phyloP scores from a whole-genome alignment of 2,113 vertebrate genomes.

The Gasterosteus nipponicus region DNA sequence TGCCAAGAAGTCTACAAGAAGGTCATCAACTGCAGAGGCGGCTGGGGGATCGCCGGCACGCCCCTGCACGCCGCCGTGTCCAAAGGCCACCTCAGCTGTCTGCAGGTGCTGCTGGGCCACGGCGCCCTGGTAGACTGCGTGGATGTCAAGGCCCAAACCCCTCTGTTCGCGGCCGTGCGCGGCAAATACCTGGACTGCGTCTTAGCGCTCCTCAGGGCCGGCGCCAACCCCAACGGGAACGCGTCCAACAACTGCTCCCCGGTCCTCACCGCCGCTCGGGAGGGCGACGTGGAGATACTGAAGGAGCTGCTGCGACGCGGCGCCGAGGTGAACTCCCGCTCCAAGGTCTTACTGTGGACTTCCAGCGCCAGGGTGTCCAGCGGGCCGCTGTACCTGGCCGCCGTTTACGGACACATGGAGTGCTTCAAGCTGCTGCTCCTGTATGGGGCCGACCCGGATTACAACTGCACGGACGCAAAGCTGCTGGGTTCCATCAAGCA shows the following conservation, averaged over 20 bases:
- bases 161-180: slow-evolving; percentile 81
- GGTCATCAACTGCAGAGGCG: slow-evolving; percentile 88
- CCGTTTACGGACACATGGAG: slow-evolving; percentile 89
- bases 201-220: slow-evolving; percentile 76
- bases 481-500: slow-evolving; percentile 76
- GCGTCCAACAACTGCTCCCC: slow-evolving; percentile 91
- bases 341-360: slow-evolving; percentile 87
- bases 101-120: slow-evolving; percentile 87
- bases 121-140: slow-evolving; percentile 82
- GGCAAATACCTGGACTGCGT: slow-evolving; percentile 82
- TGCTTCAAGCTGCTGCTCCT: slow-evolving; percentile 90
- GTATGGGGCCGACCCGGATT: slow-evolving; percentile 85
- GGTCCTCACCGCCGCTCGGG: slow-evolving; percentile 87
- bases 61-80: slow-evolving; percentile 89
- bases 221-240: slow-evolving; percentile 89
- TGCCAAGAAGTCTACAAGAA: slow-evolving; percentile 86
- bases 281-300: slow-evolving; percentile 85
- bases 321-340: slow-evolving; percentile 80
- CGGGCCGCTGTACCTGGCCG: slow-evolving; percentile 91
- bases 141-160: slow-evolving; percentile 85
- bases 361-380: slow-evolving; percentile 84
- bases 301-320: slow-evolving; percentile 86
- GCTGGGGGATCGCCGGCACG: slow-evolving; percentile 91
- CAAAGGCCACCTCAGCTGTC: slow-evolving; percentile 83
- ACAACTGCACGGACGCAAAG: slow-evolving; percentile 78